These are phyloP conservation scores for Haliclystus octoradiatus DNA, from an alignment of 30 jellyfish, hydroid and myxozoan species.

Conservation along the genomic window DNA sequence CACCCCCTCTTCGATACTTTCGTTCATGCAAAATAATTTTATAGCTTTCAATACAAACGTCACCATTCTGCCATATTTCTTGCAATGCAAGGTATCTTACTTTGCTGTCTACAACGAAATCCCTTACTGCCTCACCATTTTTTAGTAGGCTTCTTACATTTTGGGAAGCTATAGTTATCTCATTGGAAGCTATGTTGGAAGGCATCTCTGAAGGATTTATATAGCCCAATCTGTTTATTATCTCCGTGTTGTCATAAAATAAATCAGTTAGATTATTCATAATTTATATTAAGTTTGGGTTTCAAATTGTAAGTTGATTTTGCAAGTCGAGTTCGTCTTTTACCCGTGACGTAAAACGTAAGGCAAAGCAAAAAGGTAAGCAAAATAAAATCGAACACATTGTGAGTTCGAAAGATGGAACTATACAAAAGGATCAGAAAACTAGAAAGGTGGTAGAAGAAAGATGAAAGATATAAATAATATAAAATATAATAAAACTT, in stretches of 20 bases:
- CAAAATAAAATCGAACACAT: too few relatives aligned
- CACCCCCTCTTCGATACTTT: background rate
- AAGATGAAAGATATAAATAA: too few relatives aligned
- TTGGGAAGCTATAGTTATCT: background rate
- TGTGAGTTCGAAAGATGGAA: too few relatives aligned
- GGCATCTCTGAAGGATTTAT: background rate
- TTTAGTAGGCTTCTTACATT: background rate
- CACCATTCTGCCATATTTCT: conserved; percentile 2
- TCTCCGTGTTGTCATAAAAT: background rate
- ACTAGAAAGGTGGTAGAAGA: too few relatives aligned
- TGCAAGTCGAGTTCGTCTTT: too few relatives aligned
- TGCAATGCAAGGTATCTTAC: background rate
- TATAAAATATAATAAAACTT: background rate
- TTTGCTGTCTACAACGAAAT: background rate
- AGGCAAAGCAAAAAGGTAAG: background rate
- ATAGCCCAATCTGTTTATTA: background rate
- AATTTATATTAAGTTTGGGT: background rate
- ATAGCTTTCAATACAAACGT: background rate
- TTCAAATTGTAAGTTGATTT: too few relatives aligned
- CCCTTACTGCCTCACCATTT: background rate
- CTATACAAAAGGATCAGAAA: too few relatives aligned
- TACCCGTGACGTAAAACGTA: background rate
- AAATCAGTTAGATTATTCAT: background rate
- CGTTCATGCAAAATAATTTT: background rate
- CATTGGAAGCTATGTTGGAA: background rate